A percentile compares a stretch with the other conserved stretches of the same genome.
phyloP scores from a whole-genome alignment of 2,888 invertebrate species.

The Crocallis elinguaria region DNA sequence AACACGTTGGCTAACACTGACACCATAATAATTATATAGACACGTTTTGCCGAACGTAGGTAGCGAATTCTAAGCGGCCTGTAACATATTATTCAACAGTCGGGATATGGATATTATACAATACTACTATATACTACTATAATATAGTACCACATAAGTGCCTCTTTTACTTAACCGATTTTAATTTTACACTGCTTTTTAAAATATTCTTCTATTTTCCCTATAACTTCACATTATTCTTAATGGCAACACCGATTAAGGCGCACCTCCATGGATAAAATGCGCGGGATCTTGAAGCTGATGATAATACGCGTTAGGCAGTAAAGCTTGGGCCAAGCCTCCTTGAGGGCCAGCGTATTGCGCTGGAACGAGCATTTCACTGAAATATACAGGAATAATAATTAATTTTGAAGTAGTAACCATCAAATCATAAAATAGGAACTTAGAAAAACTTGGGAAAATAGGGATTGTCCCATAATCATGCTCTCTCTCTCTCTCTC shows the following conservation, averaged over 20 bases:
- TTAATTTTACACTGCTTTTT: background rate
- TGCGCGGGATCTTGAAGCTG: slow-evolving; percentile 75
- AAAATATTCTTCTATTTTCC: background rate
- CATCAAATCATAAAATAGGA: background rate
- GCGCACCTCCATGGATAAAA: slow-evolving; percentile 66
- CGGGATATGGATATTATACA: too few relatives aligned
- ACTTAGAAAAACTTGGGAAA: too few relatives aligned
- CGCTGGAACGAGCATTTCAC: slow-evolving; percentile 77
- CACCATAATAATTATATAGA: too few relatives aligned
- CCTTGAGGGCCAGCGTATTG: slow-evolving; percentile 75
- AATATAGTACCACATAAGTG: too few relatives aligned
- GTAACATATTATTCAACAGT: too few relatives aligned
- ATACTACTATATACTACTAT: too few relatives aligned
- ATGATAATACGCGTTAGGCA: slow-evolving; percentile 77
- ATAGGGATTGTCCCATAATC: too few relatives aligned
- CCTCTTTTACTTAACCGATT: too few relatives aligned
- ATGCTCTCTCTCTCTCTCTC: too few relatives aligned
- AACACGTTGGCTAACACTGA: too few relatives aligned
- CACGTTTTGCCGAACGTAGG: too few relatives aligned
- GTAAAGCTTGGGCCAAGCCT: slow-evolving; percentile 67
- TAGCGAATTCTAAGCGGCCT: too few relatives aligned
- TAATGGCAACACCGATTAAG: slow-evolving; percentile 41
- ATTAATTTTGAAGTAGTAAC: background rate
- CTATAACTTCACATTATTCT: slow-evolving; percentile 1
- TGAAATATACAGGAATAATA: slow-evolving; percentile 57